Conservation (phyloP, 2,797 vertebrate genomes). For the Percopsis omiscomaycus region DNA sequence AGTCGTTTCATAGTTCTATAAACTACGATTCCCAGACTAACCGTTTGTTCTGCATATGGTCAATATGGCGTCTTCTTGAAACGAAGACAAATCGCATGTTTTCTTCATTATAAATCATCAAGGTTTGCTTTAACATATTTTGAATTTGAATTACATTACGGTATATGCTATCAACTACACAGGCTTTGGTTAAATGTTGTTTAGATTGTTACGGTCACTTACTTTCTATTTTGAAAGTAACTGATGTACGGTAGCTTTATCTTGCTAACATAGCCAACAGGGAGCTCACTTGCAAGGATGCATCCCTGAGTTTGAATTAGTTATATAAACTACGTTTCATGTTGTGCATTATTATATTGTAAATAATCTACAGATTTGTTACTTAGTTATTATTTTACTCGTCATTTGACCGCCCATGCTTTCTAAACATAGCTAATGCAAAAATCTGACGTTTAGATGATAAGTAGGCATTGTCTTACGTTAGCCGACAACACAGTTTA, state of each 20-base stretch:
- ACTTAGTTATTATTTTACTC: not conserved
- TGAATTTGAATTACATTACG: not conserved
- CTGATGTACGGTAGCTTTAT: not conserved
- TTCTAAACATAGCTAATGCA: no score
- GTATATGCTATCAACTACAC: no score
- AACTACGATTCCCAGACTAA: constrained; percentile 68
- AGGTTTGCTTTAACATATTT: constrained; percentile 27
- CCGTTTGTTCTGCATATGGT: constrained; percentile 15
- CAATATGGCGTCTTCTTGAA: constrained; percentile 71
- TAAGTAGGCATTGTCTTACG: no score
- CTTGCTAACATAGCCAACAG: constrained; percentile 41
- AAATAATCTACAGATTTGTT: not conserved
- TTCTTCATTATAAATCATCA: constrained; percentile 54
- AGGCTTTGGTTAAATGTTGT: not conserved
- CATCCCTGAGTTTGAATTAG: not conserved
- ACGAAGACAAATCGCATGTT: constrained; percentile 59
- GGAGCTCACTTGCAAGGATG: constrained; percentile 14
- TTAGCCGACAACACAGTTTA: no score
- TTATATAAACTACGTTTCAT: not conserved
- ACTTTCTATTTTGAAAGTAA: not conserved
- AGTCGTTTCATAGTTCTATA: fast-evolving
- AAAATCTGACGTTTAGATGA: no score
- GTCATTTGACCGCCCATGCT: not conserved
- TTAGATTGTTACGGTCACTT: not conserved
- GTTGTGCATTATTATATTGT: not conserved